Base-by-base conservation (phyloP, 1,140 invertebrate species). In the Leptinotarsa texana region DNA sequence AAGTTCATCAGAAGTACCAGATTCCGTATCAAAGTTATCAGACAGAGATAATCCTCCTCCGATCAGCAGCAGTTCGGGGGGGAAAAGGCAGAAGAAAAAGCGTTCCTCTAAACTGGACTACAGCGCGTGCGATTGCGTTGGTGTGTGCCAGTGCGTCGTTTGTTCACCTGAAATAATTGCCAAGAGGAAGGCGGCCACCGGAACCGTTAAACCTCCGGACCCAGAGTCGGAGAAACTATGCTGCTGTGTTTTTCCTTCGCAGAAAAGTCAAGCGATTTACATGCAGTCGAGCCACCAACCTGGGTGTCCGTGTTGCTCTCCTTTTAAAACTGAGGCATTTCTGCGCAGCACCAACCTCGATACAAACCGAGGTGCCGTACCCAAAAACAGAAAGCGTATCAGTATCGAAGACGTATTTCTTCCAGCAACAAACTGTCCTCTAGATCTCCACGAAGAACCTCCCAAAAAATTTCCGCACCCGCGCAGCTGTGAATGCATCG, bases 401-500 rank as follows among this genome's bases (percentile, higher is more conserved):
- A 49, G 48, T 8, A 18, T 68, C 17, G 22, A 69, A n/a, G 65
- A 51, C 73, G 49, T 47, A 22, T 69, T 57, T 33, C n/a, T 57
- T 57, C 51, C n/a, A 17, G 51, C 51, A 2, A 18, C 15, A 57
- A 68, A 69, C 27, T 69, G 42, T 5, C 63, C 51, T 4, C 15
- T 24, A 66, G 18, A 71, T 6, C 3, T 47, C 11, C n/a, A 3
- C 18, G 68, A 13, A 13, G 73, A 49, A 69, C 18, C 63, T 15
- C 21, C 22, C 21, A 17, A 48, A 18, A 67, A 57, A 22, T 69
- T 47, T 6, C 13, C 65, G n/a, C 79, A 80, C 48, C 49, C 75
- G 13, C 65, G 72, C 27, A 67, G 49, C 63, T 80, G 79, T 22
- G 76, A 77, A 66, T 80, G 79, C 62, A 73, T 80, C 11, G 77